Evolutionary conservation across 2,797 vertebrate species (phyloP), one percentile per base, ranked within the genome.

Genomic region (Vespertilio murinus): DNA sequence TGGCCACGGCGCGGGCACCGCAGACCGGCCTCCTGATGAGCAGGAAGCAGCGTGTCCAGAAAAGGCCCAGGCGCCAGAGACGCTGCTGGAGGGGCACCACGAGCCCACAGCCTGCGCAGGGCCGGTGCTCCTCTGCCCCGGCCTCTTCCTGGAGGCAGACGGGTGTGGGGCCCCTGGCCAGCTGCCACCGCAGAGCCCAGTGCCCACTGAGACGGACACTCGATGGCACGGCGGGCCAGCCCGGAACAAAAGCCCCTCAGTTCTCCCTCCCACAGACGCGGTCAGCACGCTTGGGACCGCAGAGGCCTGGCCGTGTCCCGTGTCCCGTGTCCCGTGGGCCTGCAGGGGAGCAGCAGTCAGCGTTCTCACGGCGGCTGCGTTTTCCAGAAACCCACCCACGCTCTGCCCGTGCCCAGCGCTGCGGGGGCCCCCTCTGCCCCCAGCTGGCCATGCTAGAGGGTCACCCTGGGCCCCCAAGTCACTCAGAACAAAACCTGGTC

Each of bases 401-500:
- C 25, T 4, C 9, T 40, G 35, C 54, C 10, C 3, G 9, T 40
- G 61, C 38, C 33, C 64, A 3, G 1, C 0, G 6, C 65, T 35
- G 25, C 45, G 22, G 17, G 65, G 10, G 47, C 16, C 16, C 1
- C 16, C 49, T 1, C 4, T 49, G 56, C 56, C 56, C 14, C 25
- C 56, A 30, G 56, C 25, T 14, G 56, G 25, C 12, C 12, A 13
- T 30, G 56, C 56, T 25, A 3, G 13, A 18, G 38, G 0, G 11
- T 33, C n/a, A 0, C 38, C 3, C 0, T 0, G 8, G 9, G 30
- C 5, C 8, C 2, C 25, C 13, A 16, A 3, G 0, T 2, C 28
- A 0, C 22, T 28, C 28, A 6, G 20, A 23, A 22, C 73, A n/a
- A 11, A 18, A 0, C 64, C 12, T 10, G 56, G 11, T 13, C 56